Evolutionary conservation across 2,888 invertebrate genomes (phyloP).

Genomic region (Euplexia lucipara): DNA sequence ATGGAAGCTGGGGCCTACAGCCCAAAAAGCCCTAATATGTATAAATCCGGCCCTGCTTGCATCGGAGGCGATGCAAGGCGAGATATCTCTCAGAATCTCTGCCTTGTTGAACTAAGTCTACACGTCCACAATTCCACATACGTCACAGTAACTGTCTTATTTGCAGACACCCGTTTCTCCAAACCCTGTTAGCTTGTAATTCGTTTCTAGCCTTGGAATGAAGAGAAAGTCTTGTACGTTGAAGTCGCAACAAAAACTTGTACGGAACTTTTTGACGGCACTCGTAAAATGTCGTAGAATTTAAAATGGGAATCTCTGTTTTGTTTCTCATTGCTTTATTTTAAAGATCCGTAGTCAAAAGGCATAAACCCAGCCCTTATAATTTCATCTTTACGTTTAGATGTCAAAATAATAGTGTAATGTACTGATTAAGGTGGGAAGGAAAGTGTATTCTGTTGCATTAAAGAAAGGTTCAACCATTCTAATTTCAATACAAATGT

Average conservation of each 20-base stretch:
- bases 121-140: conserved; percentile 10
- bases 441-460: too few species aligned
- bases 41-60: too few species aligned
- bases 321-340: conserved; percentile 1
- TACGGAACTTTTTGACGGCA: conserved; percentile 35
- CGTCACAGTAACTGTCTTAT: conserved; percentile 12
- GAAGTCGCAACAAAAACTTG: conserved; percentile 18
- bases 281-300: conserved; percentile 37
- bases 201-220: conserved; percentile 8
- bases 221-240: conserved; percentile 23
- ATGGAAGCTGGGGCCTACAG: too few species aligned
- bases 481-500: too few species aligned
- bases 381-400: too few species aligned
- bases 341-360: too few species aligned
- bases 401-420: too few species aligned
- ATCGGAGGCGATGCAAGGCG: conserved; percentile 20
- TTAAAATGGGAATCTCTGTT: conserved; percentile 27
- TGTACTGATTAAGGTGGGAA: too few species aligned
- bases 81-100: conserved; percentile 35
- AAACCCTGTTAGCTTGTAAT: conserved; percentile 13
- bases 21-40: too few species aligned
- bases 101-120: conserved; percentile 42
- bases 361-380: too few species aligned
- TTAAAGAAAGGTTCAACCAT: too few species aligned
- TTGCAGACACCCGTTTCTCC: conserved; percentile 25